These are phyloP conservation scores for Yponomeuta sedellus DNA, from an alignment of 2,888 invertebrate genomes.

Conservation along the genomic window DNA sequence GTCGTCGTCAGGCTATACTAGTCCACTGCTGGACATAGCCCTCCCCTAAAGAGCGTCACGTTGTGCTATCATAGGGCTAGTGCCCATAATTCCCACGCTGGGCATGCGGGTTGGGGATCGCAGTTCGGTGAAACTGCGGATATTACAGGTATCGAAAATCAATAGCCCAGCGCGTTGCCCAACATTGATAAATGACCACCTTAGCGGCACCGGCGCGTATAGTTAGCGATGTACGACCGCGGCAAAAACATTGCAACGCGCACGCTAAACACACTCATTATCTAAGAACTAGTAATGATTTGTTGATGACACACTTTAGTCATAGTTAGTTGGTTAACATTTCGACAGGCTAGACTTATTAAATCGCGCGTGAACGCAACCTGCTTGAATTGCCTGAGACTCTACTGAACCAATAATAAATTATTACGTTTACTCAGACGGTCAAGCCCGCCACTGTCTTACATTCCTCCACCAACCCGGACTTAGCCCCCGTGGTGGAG, in stretches of 20 bases:
- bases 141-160: neutral
- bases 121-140: too few species aligned
- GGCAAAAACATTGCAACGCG: neutral
- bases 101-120: too few species aligned
- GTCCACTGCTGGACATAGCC: too few species aligned
- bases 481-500: too few species aligned
- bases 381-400: neutral
- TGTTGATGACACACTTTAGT: conserved; percentile 1
- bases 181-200: neutral
- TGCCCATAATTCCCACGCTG: too few species aligned
- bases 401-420: too few species aligned
- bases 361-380: neutral
- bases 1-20: too few species aligned
- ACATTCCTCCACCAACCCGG: too few species aligned
- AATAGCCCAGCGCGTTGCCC: neutral
- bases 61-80: too few species aligned
- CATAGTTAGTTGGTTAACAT: neutral
- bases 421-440: too few species aligned
- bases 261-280: conserved; percentile 7
- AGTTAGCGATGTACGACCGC: neutral
- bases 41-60: too few species aligned
- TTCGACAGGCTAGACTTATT: conserved; percentile 1
- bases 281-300: conserved; percentile 18
- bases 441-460: too few species aligned
- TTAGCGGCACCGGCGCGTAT: neutral